These are phyloP conservation scores for Graphium colonna DNA, from an alignment of 2,888 invertebrate genomes.

Conservation along the genomic window DNA sequence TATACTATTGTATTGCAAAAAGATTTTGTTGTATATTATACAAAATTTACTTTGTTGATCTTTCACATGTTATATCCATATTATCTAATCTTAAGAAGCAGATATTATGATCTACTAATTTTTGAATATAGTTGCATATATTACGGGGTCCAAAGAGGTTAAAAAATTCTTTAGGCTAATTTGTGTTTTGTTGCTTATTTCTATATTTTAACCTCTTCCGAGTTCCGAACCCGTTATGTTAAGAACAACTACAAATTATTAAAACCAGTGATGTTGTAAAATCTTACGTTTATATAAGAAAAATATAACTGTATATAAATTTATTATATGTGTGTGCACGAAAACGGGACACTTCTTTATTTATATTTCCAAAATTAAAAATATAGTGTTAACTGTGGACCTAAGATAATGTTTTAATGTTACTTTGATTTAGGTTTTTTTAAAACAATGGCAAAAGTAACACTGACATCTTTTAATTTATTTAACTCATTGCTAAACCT, in stretches of 20 bases:
- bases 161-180: neutral
- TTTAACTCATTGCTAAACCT: too few relatives aligned
- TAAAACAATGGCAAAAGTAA: too few relatives aligned
- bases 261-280: neutral
- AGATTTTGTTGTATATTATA: conserved; percentile 6
- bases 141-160: conserved; percentile 19
- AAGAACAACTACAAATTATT: neutral
- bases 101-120: conserved; percentile 4
- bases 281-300: conserved; percentile 4
- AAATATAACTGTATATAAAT: too few relatives aligned
- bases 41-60: conserved; percentile 20
- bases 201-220: conserved; percentile 8
- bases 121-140: neutral
- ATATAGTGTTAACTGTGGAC: too few relatives aligned
- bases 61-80: conserved; percentile 18
- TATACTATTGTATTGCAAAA: neutral
- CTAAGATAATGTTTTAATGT: too few relatives aligned
- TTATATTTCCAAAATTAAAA: too few relatives aligned
- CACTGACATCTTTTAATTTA: too few relatives aligned
- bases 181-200: neutral
- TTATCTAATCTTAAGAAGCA: conserved; percentile 7
- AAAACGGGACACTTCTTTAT: too few relatives aligned
- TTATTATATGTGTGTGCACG: too few relatives aligned
- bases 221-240: neutral
- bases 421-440: too few relatives aligned